phyloP scores from a whole-genome alignment of 2,113 vertebrate genomes.

The Cyprinus carpio region DNA sequence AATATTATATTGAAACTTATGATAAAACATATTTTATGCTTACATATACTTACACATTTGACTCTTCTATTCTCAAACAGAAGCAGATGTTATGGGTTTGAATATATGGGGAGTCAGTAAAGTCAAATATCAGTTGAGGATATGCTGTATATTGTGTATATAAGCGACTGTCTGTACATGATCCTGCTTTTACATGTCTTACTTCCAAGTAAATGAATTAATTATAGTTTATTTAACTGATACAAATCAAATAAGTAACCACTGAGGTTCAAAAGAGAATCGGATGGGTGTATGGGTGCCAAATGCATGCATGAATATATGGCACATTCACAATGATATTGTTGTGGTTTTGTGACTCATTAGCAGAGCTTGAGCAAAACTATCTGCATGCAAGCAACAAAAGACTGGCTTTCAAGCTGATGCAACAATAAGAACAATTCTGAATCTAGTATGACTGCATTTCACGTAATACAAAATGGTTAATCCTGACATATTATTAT shows the following conservation, averaged over 20 bases:
- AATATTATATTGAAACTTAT: neutral
- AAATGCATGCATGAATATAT: neutral
- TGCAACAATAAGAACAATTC: neutral
- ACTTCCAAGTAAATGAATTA: neutral
- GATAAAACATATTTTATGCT: neutral
- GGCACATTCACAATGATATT: neutral
- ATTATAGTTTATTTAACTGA: neutral
- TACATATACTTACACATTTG: neutral
- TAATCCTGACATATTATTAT: neutral
- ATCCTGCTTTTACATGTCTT: neutral
- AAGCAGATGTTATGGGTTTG: neutral
- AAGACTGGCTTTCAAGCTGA: neutral
- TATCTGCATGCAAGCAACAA: neutral
- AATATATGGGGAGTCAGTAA: neutral
- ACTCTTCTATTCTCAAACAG: neutral
- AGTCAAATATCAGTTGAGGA: neutral
- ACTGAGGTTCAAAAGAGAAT: neutral
- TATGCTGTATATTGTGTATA: neutral
- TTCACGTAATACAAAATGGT: too few species aligned
- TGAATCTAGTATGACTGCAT: neutral
- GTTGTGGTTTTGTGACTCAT: constrained; percentile 18
- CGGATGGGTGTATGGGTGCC: neutral
- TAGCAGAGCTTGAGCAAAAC: neutral
- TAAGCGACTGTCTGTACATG: neutral
- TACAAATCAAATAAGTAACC: neutral